These are phyloP conservation scores for Cancer borealis DNA, from an alignment of 2,888 invertebrate genomes.

Conservation along the genomic window DNA sequence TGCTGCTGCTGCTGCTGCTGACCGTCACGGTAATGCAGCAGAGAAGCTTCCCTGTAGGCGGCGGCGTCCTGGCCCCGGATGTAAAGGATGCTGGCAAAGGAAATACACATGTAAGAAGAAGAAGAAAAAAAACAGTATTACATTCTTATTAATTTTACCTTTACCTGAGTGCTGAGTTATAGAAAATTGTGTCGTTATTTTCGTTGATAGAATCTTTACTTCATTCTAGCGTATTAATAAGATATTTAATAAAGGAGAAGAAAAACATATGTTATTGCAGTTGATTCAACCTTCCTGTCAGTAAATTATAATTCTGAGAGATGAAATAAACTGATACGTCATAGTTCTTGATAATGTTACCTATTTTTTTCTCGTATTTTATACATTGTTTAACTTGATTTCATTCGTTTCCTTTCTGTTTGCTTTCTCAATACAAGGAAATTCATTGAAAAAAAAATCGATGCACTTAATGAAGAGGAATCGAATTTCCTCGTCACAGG, in stretches of 20 bases:
- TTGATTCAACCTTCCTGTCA: no score
- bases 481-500: no score
- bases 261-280: background rate
- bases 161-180: background rate
- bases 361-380: no score
- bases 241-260: background rate
- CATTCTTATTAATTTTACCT: background rate
- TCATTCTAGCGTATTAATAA: background rate
- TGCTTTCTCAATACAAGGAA: no score
- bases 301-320: no score
- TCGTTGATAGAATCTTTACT: background rate
- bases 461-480: no score
- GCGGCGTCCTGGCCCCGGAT: slow-evolving; percentile 83
- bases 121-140: background rate
- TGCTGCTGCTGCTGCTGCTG: slow-evolving; percentile 78
- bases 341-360: no score
- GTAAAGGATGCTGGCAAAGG: slow-evolving; percentile 82
- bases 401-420: no score
- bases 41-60: slow-evolving; percentile 80
- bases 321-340: no score
- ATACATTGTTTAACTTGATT: no score
- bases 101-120: background rate
- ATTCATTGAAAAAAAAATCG: no score
- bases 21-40: slow-evolving; percentile 78
- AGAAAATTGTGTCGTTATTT: background rate